Evolutionary conservation across 2,888 invertebrate genomes (phyloP).

Genomic region (Coelogynopora nodosa): DNA sequence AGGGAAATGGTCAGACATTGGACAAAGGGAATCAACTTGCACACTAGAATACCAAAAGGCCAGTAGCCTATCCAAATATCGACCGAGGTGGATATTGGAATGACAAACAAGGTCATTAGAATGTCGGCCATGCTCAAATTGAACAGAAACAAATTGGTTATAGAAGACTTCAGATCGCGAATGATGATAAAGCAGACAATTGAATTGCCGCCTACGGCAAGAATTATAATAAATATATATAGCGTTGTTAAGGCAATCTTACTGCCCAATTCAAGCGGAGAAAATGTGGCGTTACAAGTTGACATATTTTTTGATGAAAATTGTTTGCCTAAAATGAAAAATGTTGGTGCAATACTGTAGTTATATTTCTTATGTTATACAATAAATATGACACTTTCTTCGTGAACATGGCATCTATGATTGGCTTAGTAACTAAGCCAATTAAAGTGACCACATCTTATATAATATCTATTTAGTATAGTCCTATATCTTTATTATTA

Average conservation of each 20-base stretch:
- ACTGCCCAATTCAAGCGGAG: neutral
- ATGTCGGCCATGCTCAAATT: slow-evolving; percentile 41
- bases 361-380: too few species aligned
- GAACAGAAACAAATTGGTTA: slow-evolving; percentile 42
- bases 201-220: slow-evolving; percentile 23
- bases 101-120: slow-evolving; percentile 17
- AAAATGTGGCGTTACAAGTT: neutral
- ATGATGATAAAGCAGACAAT: slow-evolving; percentile 37
- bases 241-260: slow-evolving; percentile 9
- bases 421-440: too few species aligned
- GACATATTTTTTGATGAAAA: too few species aligned
- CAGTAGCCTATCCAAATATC: slow-evolving; percentile 38
- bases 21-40: slow-evolving; percentile 32
- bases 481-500: too few species aligned
- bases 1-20: slow-evolving; percentile 40
- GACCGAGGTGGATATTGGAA: slow-evolving; percentile 36
- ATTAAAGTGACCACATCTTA: too few species aligned
- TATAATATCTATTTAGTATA: too few species aligned
- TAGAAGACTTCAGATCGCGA: slow-evolving; percentile 26
- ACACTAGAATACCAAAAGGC: slow-evolving; percentile 35
- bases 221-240: slow-evolving; percentile 25
- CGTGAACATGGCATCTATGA: too few species aligned
- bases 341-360: too few species aligned
- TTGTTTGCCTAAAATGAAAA: too few species aligned
- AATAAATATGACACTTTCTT: too few species aligned